Evolutionary conservation across 2,888 invertebrate species (phyloP).

Genomic region (Athetis lepigone): DNA sequence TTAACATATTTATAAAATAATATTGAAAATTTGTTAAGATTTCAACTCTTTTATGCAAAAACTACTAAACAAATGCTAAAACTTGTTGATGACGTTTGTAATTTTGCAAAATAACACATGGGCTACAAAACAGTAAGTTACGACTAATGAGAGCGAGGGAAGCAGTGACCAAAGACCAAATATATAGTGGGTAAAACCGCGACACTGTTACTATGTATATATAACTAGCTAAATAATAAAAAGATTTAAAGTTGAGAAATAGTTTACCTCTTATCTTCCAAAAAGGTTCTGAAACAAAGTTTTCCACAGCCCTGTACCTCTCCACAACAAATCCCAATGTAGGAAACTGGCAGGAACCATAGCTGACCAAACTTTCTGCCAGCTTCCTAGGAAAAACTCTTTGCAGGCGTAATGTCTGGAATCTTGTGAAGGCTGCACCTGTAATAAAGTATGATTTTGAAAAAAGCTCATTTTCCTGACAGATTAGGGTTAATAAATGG

Average conservation of each 20-base stretch:
- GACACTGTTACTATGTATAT: too few relatives aligned
- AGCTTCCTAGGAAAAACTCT: conserved; percentile 94
- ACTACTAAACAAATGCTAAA: too few relatives aligned
- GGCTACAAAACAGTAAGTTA: too few relatives aligned
- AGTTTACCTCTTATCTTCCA: conserved; percentile 97
- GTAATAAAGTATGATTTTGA: conserved; percentile 27
- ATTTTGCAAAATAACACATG: too few relatives aligned
- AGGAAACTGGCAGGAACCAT: conserved; percentile 99
- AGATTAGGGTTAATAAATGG: neutral
- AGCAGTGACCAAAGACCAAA: too few relatives aligned
- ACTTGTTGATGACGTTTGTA: too few relatives aligned
- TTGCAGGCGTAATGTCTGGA: conserved; percentile 97
- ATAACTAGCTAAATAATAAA: too few relatives aligned
- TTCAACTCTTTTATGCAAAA: too few relatives aligned
- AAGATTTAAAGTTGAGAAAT: neutral
- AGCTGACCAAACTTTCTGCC: conserved; percentile 96
- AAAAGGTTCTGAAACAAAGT: conserved; percentile 97
- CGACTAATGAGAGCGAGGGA: too few relatives aligned
- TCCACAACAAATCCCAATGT: conserved; percentile 99
- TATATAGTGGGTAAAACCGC: too few relatives aligned
- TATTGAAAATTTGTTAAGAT: too few relatives aligned
- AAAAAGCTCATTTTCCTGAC: neutral
- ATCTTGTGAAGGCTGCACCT: conserved; percentile 99
- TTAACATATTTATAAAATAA: too few relatives aligned
- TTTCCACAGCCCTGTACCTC: conserved; percentile 97